phyloP scores from a whole-genome alignment of 64 coral and sea anemone species.

The Stichodactyla mertensii region DNA sequence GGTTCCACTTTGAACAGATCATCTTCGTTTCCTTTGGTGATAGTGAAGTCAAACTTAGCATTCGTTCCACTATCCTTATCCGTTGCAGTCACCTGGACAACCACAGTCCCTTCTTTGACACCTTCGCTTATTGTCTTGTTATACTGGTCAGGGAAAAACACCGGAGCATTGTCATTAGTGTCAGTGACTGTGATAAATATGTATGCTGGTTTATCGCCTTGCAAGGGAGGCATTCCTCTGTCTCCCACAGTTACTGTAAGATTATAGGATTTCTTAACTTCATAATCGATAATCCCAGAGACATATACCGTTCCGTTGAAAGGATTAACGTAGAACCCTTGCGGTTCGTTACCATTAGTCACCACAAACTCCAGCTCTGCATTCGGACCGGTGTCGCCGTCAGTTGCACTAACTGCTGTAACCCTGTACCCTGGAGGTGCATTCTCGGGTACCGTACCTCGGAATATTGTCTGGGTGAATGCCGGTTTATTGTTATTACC shows the following conservation, averaged over 20 bases:
- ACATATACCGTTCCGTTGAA: conserved; percentile 63
- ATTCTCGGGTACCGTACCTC: conserved; percentile 57
- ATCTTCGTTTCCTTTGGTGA: conserved; percentile 60
- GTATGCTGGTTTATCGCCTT: conserved; percentile 38
- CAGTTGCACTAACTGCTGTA: conserved; percentile 31
- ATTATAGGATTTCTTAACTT: conserved; percentile 50
- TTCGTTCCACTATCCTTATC: conserved; percentile 73
- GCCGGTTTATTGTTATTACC: conserved; percentile 58
- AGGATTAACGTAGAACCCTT: conserved; percentile 71
- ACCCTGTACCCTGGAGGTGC: conserved; percentile 49
- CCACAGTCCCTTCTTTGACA: conserved; percentile 22
- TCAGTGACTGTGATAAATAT: conserved; percentile 81
- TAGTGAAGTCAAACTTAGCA: conserved; percentile 46
- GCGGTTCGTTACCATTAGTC: conserved; percentile 51
- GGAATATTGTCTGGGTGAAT: conserved; percentile 46
- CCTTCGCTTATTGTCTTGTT: conserved; percentile 54
- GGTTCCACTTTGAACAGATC: conserved; percentile 63
- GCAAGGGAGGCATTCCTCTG: conserved; percentile 42
- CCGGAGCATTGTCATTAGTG: conserved; percentile 83
- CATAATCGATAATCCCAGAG: conserved; percentile 72
- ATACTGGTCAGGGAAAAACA: conserved; percentile 75
- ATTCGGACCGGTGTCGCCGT: conserved; percentile 69
- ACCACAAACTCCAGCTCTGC: conserved; percentile 78
- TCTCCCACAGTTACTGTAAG: conserved; percentile 76
- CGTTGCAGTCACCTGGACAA: conserved; percentile 60